These are phyloP conservation scores for Drosophila greeni DNA, from an alignment of 2,888 invertebrate species.

Conservation along the genomic window DNA sequence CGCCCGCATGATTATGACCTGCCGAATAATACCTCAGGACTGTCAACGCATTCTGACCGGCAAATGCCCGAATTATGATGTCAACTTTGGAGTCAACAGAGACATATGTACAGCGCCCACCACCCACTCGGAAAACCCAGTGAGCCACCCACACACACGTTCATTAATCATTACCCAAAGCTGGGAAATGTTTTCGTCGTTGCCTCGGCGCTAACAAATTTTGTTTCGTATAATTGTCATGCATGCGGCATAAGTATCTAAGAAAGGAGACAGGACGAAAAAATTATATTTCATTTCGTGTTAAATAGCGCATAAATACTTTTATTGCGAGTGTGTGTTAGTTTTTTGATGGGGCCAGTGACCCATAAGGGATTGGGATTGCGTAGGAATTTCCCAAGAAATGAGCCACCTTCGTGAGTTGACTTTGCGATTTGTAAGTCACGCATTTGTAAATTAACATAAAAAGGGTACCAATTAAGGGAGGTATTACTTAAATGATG, in stretches of 20 bases:
- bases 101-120: slow-evolving; percentile 25
- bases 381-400: background rate
- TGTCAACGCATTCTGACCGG: slow-evolving; percentile 61
- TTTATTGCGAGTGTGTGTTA: slow-evolving; percentile 23
- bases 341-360: slow-evolving; percentile 35
- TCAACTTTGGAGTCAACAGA: slow-evolving; percentile 62
- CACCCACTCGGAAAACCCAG: slow-evolving; percentile 7
- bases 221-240: slow-evolving; percentile 60
- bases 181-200: slow-evolving; percentile 40
- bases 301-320: slow-evolving; percentile 60
- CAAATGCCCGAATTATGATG: slow-evolving; percentile 67
- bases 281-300: slow-evolving; percentile 56
- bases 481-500: background rate
- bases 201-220: slow-evolving; percentile 42
- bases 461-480: background rate
- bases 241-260: slow-evolving; percentile 41
- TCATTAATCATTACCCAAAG: slow-evolving; percentile 63
- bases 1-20: slow-evolving; percentile 44
- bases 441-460: slow-evolving; percentile 2
- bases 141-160: slow-evolving; percentile 24
- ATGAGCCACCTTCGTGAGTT: background rate
- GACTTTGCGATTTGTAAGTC: slow-evolving; percentile 4
- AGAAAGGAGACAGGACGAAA: slow-evolving; percentile 31
- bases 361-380: background rate
- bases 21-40: slow-evolving; percentile 36